phyloP scores from a whole-genome alignment of 1,140 invertebrate genomes.

The Magallana angulata region DNA sequence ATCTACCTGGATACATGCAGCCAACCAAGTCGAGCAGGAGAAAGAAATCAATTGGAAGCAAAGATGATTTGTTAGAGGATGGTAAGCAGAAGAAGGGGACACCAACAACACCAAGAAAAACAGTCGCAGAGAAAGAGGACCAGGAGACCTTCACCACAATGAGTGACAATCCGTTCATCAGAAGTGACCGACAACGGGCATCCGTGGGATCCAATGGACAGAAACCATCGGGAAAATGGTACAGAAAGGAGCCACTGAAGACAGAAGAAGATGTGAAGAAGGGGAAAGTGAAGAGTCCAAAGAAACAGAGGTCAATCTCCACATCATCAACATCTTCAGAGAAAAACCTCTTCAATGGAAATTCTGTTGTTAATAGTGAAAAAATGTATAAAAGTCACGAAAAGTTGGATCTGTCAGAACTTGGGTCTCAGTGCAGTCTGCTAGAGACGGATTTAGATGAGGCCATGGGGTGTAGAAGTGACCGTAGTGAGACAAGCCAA shows the following conservation, averaged over 20 bases:
- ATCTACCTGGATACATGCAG: slow-evolving; percentile 30
- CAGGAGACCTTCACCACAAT: slow-evolving; percentile 31
- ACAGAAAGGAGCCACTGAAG: slow-evolving; percentile 15
- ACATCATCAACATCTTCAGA: slow-evolving; percentile 4
- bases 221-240: slow-evolving; percentile 5
- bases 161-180: slow-evolving; percentile 46
- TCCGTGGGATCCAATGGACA: not conserved
- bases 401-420: not conserved
- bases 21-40: not conserved
- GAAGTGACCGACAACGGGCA: slow-evolving; percentile 26
- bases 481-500: not conserved
- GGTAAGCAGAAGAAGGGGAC: not conserved
- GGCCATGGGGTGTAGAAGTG: slow-evolving; percentile 13
- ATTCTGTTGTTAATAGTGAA: not conserved
- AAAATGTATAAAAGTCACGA: not conserved
- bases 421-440: slow-evolving; percentile 10
- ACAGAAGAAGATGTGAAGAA: slow-evolving; percentile 7
- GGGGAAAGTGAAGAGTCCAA: slow-evolving; percentile 1
- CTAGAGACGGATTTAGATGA: slow-evolving; percentile 33
- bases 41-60: slow-evolving; percentile 19
- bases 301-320: slow-evolving; percentile 17
- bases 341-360: not conserved
- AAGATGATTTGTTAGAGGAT: not conserved
- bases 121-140: not conserved
- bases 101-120: not conserved